A percentile compares a stretch with the other conserved stretches of the same genome.
phyloP scores from a whole-genome alignment of 2,888 invertebrate species.

The Acleris holmiana region DNA sequence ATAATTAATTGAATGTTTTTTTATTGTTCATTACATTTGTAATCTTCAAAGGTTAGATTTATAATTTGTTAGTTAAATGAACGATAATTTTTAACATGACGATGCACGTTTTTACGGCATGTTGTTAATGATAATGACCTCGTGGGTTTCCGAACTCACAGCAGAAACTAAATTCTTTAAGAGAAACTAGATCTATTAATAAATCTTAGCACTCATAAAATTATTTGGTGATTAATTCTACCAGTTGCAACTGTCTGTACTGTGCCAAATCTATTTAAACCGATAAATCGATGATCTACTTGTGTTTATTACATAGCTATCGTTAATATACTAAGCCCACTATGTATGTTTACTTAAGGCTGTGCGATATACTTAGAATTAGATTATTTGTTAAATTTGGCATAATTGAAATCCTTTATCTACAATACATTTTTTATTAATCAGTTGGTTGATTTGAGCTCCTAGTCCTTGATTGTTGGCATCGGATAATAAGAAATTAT shows the following conservation, averaged over 20 bases:
- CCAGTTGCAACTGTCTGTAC: too few relatives aligned
- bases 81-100: not conserved
- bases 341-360: not conserved
- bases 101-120: not conserved
- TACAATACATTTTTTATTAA: too few relatives aligned
- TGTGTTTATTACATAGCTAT: not conserved
- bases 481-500: not conserved
- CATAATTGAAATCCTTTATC: too few relatives aligned
- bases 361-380: too few relatives aligned
- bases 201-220: too few relatives aligned
- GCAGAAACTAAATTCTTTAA: not conserved
- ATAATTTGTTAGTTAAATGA: conserved; percentile 6
- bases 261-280: not conserved
- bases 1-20: conserved; percentile 15
- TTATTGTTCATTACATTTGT: conserved; percentile 17
- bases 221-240: too few relatives aligned
- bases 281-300: not conserved
- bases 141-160: too few relatives aligned
- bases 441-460: not conserved
- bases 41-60: conserved; percentile 10
- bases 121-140: not conserved
- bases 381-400: too few relatives aligned
- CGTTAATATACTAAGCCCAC: not conserved
- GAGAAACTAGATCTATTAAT: too few relatives aligned
- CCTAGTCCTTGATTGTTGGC: not conserved